phyloP scores from a whole-genome alignment of 2,797 vertebrate species.

The Macroramphosus scolopax region DNA sequence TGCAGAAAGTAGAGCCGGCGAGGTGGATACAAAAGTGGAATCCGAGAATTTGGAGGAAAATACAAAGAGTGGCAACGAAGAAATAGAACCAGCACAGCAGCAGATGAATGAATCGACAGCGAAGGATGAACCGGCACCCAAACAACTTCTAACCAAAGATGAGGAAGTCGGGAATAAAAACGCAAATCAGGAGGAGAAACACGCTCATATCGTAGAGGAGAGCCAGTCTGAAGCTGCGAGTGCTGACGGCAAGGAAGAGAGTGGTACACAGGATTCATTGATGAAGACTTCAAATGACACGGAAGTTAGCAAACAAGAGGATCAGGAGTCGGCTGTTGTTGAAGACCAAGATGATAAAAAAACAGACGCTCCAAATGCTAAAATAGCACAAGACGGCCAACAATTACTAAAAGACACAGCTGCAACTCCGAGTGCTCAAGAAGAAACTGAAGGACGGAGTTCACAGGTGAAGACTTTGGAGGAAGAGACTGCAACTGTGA shows the following conservation, averaged over 20 bases:
- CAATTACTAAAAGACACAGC: background rate
- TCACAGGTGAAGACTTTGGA: background rate
- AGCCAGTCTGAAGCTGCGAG: background rate
- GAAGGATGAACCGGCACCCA: slow-evolving; percentile 17
- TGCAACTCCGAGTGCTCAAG: background rate
- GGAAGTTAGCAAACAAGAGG: slow-evolving; percentile 8
- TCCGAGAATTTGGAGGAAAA: slow-evolving; percentile 20
- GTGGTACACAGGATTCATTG: slow-evolving; percentile 2
- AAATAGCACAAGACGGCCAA: slow-evolving; percentile 1
- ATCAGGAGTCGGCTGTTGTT: background rate
- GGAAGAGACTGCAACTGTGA: background rate
- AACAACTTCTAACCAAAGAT: slow-evolving; percentile 10
- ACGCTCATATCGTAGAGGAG: background rate
- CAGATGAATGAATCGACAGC: slow-evolving; percentile 1
- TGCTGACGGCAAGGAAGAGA: slow-evolving; percentile 3
- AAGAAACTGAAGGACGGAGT: background rate
- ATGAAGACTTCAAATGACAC: background rate
- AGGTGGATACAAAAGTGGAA: slow-evolving; percentile 13
- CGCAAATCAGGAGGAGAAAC: slow-evolving; percentile 9
- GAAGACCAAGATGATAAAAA: slow-evolving; percentile 2
- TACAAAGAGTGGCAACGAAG: background rate
- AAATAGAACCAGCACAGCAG: slow-evolving; percentile 8
- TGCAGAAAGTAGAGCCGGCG: too few species aligned
- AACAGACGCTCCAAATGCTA: slow-evolving; percentile 2
- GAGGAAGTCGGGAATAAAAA: background rate